Conservation (phyloP, 2,797 vertebrate species). For the Huso huso region DNA sequence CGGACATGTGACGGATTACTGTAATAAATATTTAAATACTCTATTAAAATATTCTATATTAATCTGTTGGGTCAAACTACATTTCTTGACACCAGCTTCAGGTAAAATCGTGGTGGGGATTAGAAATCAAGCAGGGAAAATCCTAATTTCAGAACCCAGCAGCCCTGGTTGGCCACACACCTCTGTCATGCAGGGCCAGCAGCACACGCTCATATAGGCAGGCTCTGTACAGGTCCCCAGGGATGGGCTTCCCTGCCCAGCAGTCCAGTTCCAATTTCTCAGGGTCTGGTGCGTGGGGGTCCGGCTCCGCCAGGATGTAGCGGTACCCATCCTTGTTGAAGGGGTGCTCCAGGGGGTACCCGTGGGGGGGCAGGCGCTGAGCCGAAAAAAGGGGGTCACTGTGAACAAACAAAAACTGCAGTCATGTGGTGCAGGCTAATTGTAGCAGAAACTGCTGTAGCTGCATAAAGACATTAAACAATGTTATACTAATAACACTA, state of each 20-base stretch:
- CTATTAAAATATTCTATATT: no score
- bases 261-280: conserved; percentile 96
- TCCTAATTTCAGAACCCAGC: no score
- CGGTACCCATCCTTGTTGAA: conserved; percentile 97
- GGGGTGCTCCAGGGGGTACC: conserved; percentile 90
- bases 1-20: no score
- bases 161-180: conserved; percentile 40
- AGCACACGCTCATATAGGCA: conserved; percentile 91
- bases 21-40: no score
- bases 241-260: conserved; percentile 96
- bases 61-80: no score
- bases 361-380: conserved; percentile 89
- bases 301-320: conserved; percentile 92
- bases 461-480: no score
- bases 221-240: conserved; percentile 90
- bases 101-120: no score
- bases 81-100: no score
- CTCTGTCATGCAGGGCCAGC: conserved; percentile 87
- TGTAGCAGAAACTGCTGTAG: no score
- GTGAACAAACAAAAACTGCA: not conserved
- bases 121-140: no score
- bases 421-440: no score
- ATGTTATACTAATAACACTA: no score
- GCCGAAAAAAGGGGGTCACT: conserved; percentile 91
- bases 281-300: conserved; percentile 91